Conservation (phyloP, 2,888 invertebrate species). For the Morinoia aosen region DNA sequence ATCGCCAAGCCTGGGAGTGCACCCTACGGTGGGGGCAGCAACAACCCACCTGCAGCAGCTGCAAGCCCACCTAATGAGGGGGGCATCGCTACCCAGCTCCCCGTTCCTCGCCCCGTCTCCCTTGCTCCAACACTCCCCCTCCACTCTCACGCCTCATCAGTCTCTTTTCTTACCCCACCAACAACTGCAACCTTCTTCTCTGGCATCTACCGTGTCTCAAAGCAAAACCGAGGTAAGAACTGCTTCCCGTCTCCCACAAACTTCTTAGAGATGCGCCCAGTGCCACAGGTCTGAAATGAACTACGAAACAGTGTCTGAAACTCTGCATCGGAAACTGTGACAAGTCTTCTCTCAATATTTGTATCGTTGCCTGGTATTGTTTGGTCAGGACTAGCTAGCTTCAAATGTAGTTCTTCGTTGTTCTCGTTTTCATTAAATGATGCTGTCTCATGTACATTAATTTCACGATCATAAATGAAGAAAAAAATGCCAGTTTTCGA, state of each 20-base stretch:
- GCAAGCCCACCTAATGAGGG: slow-evolving; percentile 83
- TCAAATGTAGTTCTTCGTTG: background rate
- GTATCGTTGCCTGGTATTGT: background rate
- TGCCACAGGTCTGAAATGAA: background rate
- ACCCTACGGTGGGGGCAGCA: slow-evolving; percentile 74
- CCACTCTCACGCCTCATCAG: slow-evolving; percentile 64
- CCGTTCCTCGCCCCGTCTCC: slow-evolving; percentile 69
- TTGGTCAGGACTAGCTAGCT: background rate
- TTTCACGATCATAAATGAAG: too few relatives aligned
- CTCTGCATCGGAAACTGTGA: background rate
- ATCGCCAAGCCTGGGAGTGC: slow-evolving; percentile 83
- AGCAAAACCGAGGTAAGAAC: slow-evolving; percentile 64
- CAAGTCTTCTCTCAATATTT: background rate
- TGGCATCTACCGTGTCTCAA: slow-evolving; percentile 53
- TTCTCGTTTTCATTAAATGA: background rate
- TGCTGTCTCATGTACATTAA: background rate
- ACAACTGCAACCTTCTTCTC: slow-evolving; percentile 57
- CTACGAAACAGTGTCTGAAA: background rate
- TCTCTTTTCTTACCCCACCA: slow-evolving; percentile 61
- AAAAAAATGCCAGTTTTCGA: too few relatives aligned
- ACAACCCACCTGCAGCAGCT: slow-evolving; percentile 77
- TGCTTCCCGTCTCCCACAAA: background rate
- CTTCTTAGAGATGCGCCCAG: background rate
- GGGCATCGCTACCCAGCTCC: slow-evolving; percentile 68
- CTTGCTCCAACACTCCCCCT: slow-evolving; percentile 66